Evolutionary conservation across 2,797 vertebrate genomes (phyloP), one percentile per base, ranked within the genome.

Genomic region (Chaunax sp.): DNA sequence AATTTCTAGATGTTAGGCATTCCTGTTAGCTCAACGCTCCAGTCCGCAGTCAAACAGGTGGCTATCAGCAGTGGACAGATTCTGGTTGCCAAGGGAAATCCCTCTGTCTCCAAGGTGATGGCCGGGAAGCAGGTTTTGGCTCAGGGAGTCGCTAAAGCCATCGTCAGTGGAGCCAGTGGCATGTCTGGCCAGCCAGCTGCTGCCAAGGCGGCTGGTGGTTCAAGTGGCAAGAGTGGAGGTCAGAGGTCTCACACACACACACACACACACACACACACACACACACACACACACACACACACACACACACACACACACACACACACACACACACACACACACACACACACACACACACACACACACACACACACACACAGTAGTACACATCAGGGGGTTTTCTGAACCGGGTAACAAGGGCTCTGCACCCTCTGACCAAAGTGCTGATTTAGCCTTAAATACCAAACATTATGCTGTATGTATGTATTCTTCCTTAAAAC

Each of bases 141-240:
- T 65, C 98, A 99, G 92, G 97, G 98, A 65, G 96, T 99, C 6
- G 97, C 98, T 73, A 98, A 99, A 90, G 97, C 97, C 72, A 96
- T 99, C 0, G 96, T 99, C 82, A 98, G 97, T 18, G 95, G 95
- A 79, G 91, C 95, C 0, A 90, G 95, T 61, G 92, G 94, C 61
- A 93, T 96, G 51, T 91, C 96, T 35, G 95, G 95, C 72, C 97
- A 98, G 78, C 95, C 95, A 3, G 92, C 95, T 35, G 86, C 95
- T 75, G 90, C 95, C 66, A 99, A 98, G 87, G 91, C 94, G 0
- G 91, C 95, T 40, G 93, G 95, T 52, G 83, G 95, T 35, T 92
- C 97, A 2, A 78, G 94, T 64, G 94, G 94, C 76, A 99, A 99
- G 91, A 95, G 94, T 76, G 95, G 96, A 91, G 94, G 97, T 91